Evolutionary conservation across 2,113 vertebrate genomes (phyloP), one percentile per base, ranked within the genome.

Genomic region (Tyrannus savana): DNA sequence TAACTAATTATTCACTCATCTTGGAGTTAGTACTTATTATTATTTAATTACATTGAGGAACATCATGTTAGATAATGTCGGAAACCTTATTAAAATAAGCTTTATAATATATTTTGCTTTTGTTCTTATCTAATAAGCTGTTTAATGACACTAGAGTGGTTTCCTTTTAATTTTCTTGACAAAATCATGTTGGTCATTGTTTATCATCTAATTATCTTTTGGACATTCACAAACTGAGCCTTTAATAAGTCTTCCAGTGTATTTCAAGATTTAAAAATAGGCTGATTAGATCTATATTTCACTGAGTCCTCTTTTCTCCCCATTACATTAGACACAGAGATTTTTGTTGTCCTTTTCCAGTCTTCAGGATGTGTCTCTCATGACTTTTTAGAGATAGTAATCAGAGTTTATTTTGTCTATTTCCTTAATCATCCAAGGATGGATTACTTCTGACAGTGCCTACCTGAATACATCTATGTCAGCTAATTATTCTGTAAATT

Each of bases 131-230:
- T 88, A 86, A 44, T 73, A 68, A 83, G 2, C 2, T 64, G 56
- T 66, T 69, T 83, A 90, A 59, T 85, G 63, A 84, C 56, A 62
- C 19, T 44, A 47, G 44, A 90, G 25, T 83, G 23, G 8, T 73
- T 96, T 92, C 17, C 11, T 86, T 79, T 79, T 92, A 30, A 72
- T 92, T 88, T 90, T 76, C 79, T 76, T 88, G 59, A 69, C 49
- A 90, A 93, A 87, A 55, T 76, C 11, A 60, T 80, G 44, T 90
- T 60, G 16, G 5, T 55, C 24, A 0, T 87, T 93, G 76, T 89
- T 92, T 84, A 69, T 86, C 19, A 80, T 68, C 39, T 86, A 31
- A 56, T 77, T 86, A 73, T 80, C 72, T 88, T 94, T 72, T 47
- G 44, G 62, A 79, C 55, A 58, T 22, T 86, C 62, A 80, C 24